Evolutionary conservation across 2,113 vertebrate species (phyloP).

Genomic region (Tapirus terrestris): DNA sequence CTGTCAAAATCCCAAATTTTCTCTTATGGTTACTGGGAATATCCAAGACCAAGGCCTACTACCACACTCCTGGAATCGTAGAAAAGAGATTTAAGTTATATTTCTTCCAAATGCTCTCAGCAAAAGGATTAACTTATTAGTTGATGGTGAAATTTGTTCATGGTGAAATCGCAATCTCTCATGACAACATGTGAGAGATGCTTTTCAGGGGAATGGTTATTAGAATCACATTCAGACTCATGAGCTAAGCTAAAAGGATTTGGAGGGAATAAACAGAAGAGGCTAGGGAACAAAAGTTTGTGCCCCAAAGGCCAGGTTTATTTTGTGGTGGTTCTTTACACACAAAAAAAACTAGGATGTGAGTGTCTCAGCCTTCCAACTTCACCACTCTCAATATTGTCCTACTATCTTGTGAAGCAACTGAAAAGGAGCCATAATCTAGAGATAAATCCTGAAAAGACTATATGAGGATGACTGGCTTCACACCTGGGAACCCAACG

Average conservation of each 20-base stretch:
- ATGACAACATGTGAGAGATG: background rate
- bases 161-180: background rate
- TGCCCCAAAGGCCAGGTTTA: background rate
- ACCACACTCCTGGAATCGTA: background rate
- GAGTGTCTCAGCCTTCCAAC: background rate
- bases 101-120: background rate
- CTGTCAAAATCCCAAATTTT: background rate
- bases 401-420: background rate
- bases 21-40: background rate
- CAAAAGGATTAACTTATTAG: background rate
- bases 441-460: background rate
- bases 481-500: background rate
- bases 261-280: background rate
- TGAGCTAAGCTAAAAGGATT: background rate
- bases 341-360: background rate
- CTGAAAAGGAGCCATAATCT: background rate
- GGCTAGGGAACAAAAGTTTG: background rate
- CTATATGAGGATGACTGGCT: background rate
- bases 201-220: background rate
- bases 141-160: background rate
- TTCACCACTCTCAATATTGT: background rate
- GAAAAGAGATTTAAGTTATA: background rate
- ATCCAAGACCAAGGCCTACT: background rate
- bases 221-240: background rate
- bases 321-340: background rate